Percentiles rank a stretch among this genome's conserved stretches.
Evolutionary conservation across 2,113 vertebrate genomes (phyloP).

Genomic region (Ciconia stormi): DNA sequence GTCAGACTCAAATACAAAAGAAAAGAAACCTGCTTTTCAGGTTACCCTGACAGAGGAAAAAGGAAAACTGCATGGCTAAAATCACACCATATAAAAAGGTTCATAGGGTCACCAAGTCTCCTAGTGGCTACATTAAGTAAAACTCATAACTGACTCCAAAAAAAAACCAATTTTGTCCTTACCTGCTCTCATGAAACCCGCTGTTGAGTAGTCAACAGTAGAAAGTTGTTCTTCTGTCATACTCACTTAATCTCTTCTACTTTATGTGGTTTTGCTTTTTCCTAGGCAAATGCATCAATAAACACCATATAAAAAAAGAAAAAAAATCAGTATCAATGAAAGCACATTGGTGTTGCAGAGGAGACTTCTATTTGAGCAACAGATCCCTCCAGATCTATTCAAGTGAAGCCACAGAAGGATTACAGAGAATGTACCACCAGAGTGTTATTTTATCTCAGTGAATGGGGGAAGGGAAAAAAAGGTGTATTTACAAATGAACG

Average conservation of each 20-base stretch:
- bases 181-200: not conserved
- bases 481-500: not conserved
- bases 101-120: not conserved
- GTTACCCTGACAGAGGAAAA: not conserved
- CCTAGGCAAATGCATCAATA: not conserved
- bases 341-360: not conserved
- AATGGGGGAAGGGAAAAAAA: not conserved
- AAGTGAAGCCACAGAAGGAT: not conserved
- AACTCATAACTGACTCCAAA: not conserved
- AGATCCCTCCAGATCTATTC: not conserved
- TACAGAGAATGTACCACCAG: not conserved
- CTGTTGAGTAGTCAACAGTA: not conserved
- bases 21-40: not conserved
- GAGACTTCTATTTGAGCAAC: not conserved
- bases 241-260: not conserved
- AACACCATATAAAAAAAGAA: not conserved
- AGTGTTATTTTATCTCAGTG: not conserved
- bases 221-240: not conserved
- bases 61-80: not conserved
- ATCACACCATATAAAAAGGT: not conserved
- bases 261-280: not conserved
- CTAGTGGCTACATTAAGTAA: not conserved
- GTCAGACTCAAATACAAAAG: not conserved
- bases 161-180: not conserved
- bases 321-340: not conserved